Conservation (phyloP, 2,888 invertebrate genomes). For the Auanema freiburgensis region DNA sequence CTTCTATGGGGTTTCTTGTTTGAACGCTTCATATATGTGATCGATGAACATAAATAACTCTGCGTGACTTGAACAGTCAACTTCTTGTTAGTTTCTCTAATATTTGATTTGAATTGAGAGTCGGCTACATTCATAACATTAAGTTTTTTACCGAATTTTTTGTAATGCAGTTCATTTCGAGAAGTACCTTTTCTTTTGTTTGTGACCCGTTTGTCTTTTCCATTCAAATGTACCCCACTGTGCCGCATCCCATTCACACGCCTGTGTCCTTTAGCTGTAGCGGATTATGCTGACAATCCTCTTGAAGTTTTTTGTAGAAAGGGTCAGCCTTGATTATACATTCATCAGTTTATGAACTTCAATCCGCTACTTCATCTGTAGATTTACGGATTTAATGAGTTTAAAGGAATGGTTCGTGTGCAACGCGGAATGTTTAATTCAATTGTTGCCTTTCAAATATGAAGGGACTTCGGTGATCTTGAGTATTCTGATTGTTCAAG, state of each 20-base stretch:
- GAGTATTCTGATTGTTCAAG: neutral
- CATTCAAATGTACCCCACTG: slow-evolving; percentile 3
- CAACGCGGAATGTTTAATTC: neutral
- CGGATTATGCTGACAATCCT: neutral
- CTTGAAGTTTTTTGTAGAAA: neutral
- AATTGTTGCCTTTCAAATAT: slow-evolving; percentile 5
- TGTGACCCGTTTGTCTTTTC: slow-evolving; percentile 10
- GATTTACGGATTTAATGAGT: neutral
- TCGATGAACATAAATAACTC: too few relatives aligned
- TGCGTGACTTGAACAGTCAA: too few relatives aligned
- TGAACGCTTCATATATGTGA: slow-evolving; percentile 4
- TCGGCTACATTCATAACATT: too few relatives aligned
- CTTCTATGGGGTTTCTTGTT: slow-evolving; percentile 7
- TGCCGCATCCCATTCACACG: slow-evolving; percentile 1
- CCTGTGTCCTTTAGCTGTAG: neutral
- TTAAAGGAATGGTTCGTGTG: neutral
- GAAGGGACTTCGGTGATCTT: neutral
- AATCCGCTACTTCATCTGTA: too few relatives aligned
- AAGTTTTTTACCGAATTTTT: too few relatives aligned
- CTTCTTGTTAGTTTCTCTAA: too few relatives aligned
- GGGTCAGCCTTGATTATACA: neutral
- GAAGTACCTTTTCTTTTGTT: slow-evolving; percentile 6
- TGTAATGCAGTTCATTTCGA: slow-evolving; percentile 1
- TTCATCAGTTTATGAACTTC: neutral
- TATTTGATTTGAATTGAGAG: too few relatives aligned